Evolutionary conservation across 2,113 vertebrate species (phyloP).

Genomic region (Otocyon megalotis): DNA sequence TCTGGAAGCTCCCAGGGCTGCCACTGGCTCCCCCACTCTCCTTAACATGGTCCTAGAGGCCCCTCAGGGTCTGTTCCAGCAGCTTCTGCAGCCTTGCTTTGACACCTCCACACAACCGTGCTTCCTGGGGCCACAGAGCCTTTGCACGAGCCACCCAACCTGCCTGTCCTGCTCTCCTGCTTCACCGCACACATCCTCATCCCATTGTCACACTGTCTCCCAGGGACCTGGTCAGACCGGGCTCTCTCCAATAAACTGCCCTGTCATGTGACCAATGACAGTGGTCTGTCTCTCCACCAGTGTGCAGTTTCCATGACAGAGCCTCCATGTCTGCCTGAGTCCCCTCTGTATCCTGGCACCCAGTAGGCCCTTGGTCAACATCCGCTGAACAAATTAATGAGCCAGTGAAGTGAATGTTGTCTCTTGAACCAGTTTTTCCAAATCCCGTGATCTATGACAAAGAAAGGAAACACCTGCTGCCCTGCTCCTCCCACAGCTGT

Average conservation of each 20-base stretch:
- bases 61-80: background rate
- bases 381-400: background rate
- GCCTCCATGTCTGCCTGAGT: fast-evolving
- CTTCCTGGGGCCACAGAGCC: background rate
- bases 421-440: background rate
- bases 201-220: background rate
- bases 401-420: background rate
- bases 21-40: background rate
- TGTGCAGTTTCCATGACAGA: background rate
- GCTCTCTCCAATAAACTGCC: background rate
- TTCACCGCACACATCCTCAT: background rate
- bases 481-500: fast-evolving
- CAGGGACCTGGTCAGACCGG: background rate
- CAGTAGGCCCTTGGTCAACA: background rate
- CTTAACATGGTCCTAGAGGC: too few species aligned
- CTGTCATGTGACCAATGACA: background rate
- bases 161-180: background rate
- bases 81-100: too few species aligned
- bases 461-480: conserved; percentile 45
- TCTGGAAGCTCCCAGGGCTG: background rate
- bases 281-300: background rate
- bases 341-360: background rate
- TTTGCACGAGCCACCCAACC: background rate
- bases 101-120: background rate
- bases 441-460: background rate